Percentiles rank a stretch among this genome's conserved stretches.
These are phyloP conservation scores for Cynopterus brachyotis DNA, from an alignment of 2,113 vertebrate genomes.

Conservation along the genomic window DNA sequence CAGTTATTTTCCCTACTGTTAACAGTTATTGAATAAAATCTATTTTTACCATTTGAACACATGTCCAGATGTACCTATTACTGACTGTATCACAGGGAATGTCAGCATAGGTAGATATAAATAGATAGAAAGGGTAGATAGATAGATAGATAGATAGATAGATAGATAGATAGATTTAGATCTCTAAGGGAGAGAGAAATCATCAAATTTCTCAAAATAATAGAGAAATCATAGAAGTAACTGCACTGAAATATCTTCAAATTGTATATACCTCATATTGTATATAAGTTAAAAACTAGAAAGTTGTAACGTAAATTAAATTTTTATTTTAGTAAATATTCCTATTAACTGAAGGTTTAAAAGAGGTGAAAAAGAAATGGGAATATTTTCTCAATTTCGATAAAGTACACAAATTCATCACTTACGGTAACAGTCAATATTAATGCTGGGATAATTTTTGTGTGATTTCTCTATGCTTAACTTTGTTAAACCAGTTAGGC, in stretches of 20 bases:
- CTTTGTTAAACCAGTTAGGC: background rate
- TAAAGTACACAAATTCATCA: background rate
- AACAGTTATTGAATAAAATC: background rate
- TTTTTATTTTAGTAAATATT: background rate
- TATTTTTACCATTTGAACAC: background rate
- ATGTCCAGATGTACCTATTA: background rate
- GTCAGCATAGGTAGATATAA: background rate
- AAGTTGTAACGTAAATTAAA: background rate
- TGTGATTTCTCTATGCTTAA: background rate
- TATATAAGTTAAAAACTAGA: background rate
- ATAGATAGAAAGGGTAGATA: background rate
- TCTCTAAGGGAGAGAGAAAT: background rate
- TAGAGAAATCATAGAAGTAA: background rate
- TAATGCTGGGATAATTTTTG: background rate
- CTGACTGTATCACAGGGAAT: background rate
- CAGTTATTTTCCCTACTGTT: background rate
- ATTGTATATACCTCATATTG: background rate
- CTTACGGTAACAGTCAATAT: background rate
- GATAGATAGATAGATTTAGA: background rate
- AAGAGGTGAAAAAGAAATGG: background rate
- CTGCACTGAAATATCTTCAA: background rate
- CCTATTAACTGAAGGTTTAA: background rate
- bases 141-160: too few species aligned
- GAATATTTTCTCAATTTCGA: background rate
- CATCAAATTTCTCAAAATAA: background rate